Conservation (phyloP, 1,140 invertebrate genomes). For the Ceratosolen solmsi region DNA sequence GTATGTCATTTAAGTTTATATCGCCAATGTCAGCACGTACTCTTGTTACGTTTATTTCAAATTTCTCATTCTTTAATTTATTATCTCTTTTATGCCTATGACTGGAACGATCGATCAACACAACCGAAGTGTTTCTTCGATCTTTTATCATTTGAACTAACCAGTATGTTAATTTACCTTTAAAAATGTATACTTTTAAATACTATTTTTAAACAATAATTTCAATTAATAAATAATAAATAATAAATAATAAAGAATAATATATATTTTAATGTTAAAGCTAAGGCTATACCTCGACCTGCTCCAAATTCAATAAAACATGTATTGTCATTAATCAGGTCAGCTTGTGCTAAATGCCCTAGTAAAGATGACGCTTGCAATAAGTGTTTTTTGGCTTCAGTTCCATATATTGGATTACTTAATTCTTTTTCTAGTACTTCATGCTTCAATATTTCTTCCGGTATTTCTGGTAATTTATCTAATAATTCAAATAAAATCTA, state of each 20-base stretch:
- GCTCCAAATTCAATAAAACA: constrained; percentile 90
- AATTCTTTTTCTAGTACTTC: constrained; percentile 76
- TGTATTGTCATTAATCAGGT: constrained; percentile 75
- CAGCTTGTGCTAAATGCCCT: constrained; percentile 75
- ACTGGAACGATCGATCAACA: constrained; percentile 85
- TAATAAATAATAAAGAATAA: no score
- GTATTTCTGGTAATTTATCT: constrained; percentile 69
- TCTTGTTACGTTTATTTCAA: constrained; percentile 73
- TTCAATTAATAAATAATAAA: background rate
- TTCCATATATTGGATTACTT: constrained; percentile 76
- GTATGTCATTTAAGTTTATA: constrained; percentile 77
- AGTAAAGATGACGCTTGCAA: constrained; percentile 81
- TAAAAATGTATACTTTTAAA: constrained; percentile 48
- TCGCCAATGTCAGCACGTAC: constrained; percentile 84
- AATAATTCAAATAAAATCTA: constrained; percentile 48
- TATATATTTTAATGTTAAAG: no score
- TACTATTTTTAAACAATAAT: background rate
- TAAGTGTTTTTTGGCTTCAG: constrained; percentile 80
- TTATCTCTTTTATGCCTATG: constrained; percentile 88
- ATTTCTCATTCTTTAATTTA: constrained; percentile 76
- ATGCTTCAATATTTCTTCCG: constrained; percentile 70
- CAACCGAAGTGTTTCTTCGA: constrained; percentile 73
- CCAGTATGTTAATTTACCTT: constrained; percentile 84
- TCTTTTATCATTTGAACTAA: constrained; percentile 77
- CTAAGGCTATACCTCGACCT: constrained; percentile 85